phyloP scores from a whole-genome alignment of 1,140 invertebrate genomes.

The Danaus melanippus region DNA sequence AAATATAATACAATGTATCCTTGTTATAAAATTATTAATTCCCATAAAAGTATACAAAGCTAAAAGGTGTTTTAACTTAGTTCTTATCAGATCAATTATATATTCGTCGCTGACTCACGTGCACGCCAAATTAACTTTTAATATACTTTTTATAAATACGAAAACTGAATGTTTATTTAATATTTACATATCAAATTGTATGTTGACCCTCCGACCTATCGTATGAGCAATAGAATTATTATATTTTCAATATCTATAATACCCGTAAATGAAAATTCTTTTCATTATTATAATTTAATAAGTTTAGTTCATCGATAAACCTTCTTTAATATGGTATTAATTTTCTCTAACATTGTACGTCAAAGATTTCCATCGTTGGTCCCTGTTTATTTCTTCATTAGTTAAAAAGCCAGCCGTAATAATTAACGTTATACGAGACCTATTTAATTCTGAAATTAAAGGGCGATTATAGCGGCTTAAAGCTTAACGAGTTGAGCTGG shows the following conservation, averaged over 20 bases:
- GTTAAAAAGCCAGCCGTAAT: conserved; percentile 8
- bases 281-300: no score
- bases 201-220: no score
- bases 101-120: conserved; percentile 19
- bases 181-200: no score
- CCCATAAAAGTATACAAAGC: conserved; percentile 22
- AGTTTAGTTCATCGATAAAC: no score
- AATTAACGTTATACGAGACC: conserved; percentile 18
- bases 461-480: conserved; percentile 14
- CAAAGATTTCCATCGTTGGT: no score
- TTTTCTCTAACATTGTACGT: no score
- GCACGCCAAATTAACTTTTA: conserved; percentile 25
- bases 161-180: conserved; percentile 16
- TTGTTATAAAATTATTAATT: conserved; percentile 5
- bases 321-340: no score
- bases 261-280: no score
- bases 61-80: conserved; percentile 33
- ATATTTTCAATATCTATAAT: no score
- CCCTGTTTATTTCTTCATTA: conserved; percentile 12
- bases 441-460: conserved; percentile 15
- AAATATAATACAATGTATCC: neutral
- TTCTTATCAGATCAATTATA: conserved; percentile 40
- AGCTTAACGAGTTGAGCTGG: conserved; percentile 24
- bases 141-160: conserved; percentile 17
- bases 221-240: no score